Evolutionary conservation across 2,113 vertebrate genomes (phyloP).

Genomic region (Neotoma lepida): DNA sequence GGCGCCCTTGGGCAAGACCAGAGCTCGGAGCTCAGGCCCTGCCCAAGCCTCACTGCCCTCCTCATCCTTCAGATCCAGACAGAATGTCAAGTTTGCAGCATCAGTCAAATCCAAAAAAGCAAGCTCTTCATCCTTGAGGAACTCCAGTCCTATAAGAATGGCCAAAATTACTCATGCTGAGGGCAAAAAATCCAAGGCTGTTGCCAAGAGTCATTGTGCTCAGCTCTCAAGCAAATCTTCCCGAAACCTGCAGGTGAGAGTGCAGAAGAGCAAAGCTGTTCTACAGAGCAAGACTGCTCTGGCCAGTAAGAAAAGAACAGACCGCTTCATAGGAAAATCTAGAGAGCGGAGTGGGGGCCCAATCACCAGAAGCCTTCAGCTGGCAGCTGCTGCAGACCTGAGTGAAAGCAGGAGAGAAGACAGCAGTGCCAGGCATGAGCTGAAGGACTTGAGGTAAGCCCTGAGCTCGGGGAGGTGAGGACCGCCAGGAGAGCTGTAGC

Average conservation of each 20-base stretch:
- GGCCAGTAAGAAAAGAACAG: slow-evolving; percentile 87
- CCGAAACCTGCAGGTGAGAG: slow-evolving; percentile 88
- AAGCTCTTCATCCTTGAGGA: slow-evolving; percentile 83
- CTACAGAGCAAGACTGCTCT: slow-evolving; percentile 85
- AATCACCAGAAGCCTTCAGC: slow-evolving; percentile 88
- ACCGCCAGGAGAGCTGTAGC: slow-evolving; percentile 20
- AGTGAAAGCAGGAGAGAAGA: slow-evolving; percentile 89
- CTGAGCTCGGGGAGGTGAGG: slow-evolving; percentile 21
- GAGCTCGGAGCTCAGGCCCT: slow-evolving; percentile 87
- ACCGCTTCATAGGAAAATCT: slow-evolving; percentile 85
- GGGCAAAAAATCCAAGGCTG: slow-evolving; percentile 86
- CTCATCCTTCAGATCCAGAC: slow-evolving; percentile 83
- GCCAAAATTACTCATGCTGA: slow-evolving; percentile 85
- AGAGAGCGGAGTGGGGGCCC: slow-evolving; percentile 88
- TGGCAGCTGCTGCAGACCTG: slow-evolving; percentile 85
- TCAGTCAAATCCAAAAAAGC: slow-evolving; percentile 86
- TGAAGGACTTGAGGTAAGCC: slow-evolving; percentile 90
- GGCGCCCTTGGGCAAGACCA: slow-evolving; percentile 91
- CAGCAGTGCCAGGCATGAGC: slow-evolving; percentile 86
- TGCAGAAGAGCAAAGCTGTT: slow-evolving; percentile 88
- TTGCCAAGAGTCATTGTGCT: slow-evolving; percentile 80
- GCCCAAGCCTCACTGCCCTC: slow-evolving; percentile 80
- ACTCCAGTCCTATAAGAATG: slow-evolving; percentile 88
- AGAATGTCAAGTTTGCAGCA: slow-evolving; percentile 86
- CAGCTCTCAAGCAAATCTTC: slow-evolving; percentile 87